These are phyloP conservation scores for Nothobranchius kuhntae DNA, from an alignment of 2,113 vertebrate species.

Conservation along the genomic window DNA sequence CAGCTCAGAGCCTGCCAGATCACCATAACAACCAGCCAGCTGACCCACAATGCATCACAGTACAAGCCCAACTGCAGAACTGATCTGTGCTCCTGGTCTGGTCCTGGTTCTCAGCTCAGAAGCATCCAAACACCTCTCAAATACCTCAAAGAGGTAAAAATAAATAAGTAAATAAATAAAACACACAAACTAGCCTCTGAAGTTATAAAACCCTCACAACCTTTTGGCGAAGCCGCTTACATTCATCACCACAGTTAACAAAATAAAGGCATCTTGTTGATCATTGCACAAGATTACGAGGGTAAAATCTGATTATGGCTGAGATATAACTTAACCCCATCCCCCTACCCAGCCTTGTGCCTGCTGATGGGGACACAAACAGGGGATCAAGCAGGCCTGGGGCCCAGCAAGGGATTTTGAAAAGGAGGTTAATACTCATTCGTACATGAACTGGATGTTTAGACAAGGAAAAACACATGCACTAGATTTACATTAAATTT, in stretches of 20 bases:
- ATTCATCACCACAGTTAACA: constrained; percentile 5
- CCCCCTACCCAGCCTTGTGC: constrained; percentile 42
- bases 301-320: constrained; percentile 70
- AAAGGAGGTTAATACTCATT: constrained; percentile 32
- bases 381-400: constrained; percentile 63
- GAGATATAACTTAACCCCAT: constrained; percentile 71
- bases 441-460: neutral
- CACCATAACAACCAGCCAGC: constrained; percentile 78
- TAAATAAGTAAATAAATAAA: neutral
- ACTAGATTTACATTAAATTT: constrained; percentile 4
- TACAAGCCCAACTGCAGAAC: constrained; percentile 55
- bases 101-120: constrained; percentile 26
- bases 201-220: neutral
- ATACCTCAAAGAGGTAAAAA: constrained; percentile 23
- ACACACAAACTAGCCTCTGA: constrained; percentile 12
- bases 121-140: constrained; percentile 27
- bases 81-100: constrained; percentile 50
- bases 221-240: constrained; percentile 2
- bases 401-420: constrained; percentile 52
- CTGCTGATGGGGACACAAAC: constrained; percentile 52
- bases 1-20: constrained; percentile 71
- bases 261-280: constrained; percentile 39
- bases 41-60: constrained; percentile 80
- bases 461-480: neutral
- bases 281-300: constrained; percentile 58